Percentiles rank a stretch among this genome's conserved stretches.
Evolutionary conservation across 2,113 vertebrate genomes (phyloP).

Genomic region (rat (Rattus norvegicus)): DNA sequence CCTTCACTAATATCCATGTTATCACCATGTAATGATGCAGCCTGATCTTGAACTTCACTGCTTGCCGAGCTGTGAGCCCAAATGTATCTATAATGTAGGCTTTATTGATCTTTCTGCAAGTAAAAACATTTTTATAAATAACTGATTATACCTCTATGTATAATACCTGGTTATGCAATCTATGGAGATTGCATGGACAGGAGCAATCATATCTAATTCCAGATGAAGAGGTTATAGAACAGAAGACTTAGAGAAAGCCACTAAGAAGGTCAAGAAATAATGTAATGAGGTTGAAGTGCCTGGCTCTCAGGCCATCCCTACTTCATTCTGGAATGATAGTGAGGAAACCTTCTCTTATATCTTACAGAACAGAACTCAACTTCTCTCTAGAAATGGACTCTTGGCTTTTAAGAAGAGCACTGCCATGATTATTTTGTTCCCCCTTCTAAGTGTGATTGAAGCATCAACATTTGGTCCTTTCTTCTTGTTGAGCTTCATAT

Average conservation of each 20-base stretch:
- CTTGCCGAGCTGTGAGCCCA: not conserved
- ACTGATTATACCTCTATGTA: not conserved
- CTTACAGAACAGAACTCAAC: not conserved
- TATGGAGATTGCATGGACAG: not conserved
- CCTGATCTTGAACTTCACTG: not conserved
- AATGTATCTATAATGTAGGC: not conserved
- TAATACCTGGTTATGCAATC: not conserved
- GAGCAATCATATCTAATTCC: slow-evolving; percentile 1
- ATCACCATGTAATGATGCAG: not conserved
- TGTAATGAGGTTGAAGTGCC: not conserved
- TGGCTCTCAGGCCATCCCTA: not conserved
- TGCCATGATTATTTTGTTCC: not conserved
- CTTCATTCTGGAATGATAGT: not conserved
- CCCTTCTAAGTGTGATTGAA: no score
- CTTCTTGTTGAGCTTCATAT: no score
- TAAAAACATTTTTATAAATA: slow-evolving; percentile 9
- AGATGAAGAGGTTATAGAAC: not conserved
- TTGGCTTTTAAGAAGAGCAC: not conserved
- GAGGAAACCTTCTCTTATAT: not conserved
- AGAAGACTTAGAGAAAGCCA: slow-evolving; percentile 10
- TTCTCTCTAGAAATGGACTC: not conserved
- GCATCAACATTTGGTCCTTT: no score
- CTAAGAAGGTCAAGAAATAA: not conserved
- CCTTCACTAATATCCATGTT: not conserved
- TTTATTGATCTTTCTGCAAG: not conserved